Evolutionary conservation across 2,888 invertebrate species (phyloP), one percentile per base, ranked within the genome.

Genomic region (Tenthredo livida): DNA sequence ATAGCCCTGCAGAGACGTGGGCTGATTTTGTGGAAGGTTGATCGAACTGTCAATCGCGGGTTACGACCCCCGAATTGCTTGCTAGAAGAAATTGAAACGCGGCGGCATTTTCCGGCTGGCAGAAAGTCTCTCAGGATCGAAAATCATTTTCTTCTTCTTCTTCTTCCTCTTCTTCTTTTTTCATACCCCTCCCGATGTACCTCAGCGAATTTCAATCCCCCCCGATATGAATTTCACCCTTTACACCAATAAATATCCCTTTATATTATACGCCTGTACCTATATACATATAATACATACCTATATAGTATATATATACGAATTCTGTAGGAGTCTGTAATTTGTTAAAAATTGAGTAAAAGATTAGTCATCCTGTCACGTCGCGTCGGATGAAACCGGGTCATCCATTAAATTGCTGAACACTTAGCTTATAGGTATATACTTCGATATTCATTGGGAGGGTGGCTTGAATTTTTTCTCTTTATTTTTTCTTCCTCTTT

Each of bases 41-140:
- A 80, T 80, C 80, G 61, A 80, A 80, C 80, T 80, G 80, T 80
- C 80, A 80, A 58, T 80, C 80, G 37, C 12, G 17, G 80, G 58
- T 58, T 61, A 58, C 80, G 40, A 40, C 58, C 80, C 33, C 40
- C 61, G 61, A 80, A 80, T 80, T 61, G 77, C 40, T 58, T 40
- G 37, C 21, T 58, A 80, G 80, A 80, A 37, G 80, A 80, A 80
- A 80, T 61, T 80, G 80, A 80, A 80, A 80, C 58, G 80, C 21
- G 58, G 17, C 17, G 58, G 29, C 25, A 21, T 43, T 43, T 40
- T 43, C 73, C 43, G 33, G 33, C 6, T 67, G 29, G 21, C 25
- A 33, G 33, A 25, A 25, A 67, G 17, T 67, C 43, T 73, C 73
- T 21, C 43, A 73, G 21, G 73, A 67, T 17, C 12, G 67, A 17